Evolutionary conservation across 1,140 invertebrate species (phyloP).

Genomic region (Bombyx mandarina): DNA sequence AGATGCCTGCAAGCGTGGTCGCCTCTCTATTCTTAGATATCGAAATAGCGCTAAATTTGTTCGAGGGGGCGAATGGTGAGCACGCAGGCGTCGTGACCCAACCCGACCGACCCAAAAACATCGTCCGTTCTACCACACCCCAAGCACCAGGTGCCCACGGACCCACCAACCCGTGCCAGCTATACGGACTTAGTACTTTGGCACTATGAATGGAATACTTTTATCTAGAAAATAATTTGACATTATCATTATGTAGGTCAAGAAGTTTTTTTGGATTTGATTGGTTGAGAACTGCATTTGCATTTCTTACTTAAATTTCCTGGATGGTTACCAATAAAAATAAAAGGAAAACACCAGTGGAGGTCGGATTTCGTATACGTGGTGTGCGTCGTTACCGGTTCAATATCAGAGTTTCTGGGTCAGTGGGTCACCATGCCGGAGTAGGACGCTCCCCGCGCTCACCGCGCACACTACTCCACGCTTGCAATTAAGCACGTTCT

Average conservation of each 20-base stretch:
- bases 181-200: conserved; percentile 19
- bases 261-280: too few species aligned
- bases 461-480: conserved; percentile 16
- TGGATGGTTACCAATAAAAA: conserved; percentile 8
- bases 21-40: conserved; percentile 61
- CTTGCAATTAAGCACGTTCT: conserved; percentile 55
- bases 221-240: too few species aligned
- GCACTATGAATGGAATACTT: too few species aligned
- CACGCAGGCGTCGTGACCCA: conserved; percentile 65
- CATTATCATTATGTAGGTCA: too few species aligned
- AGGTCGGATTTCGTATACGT: conserved; percentile 63
- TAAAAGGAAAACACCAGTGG: conserved; percentile 60
- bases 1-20: conserved; percentile 41
- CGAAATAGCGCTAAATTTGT: conserved; percentile 47
- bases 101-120: conserved; percentile 65
- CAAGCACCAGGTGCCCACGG: conserved; percentile 52
- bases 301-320: not conserved
- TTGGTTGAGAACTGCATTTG: too few species aligned
- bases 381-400: conserved; percentile 57
- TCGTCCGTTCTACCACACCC: conserved; percentile 44
- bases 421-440: conserved; percentile 61
- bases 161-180: conserved; percentile 52
- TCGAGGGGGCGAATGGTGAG: conserved; percentile 32
- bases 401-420: conserved; percentile 67
- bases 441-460: conserved; percentile 41